phyloP scores from a whole-genome alignment of 2,797 vertebrate species.

The Sebastes iracundus region DNA sequence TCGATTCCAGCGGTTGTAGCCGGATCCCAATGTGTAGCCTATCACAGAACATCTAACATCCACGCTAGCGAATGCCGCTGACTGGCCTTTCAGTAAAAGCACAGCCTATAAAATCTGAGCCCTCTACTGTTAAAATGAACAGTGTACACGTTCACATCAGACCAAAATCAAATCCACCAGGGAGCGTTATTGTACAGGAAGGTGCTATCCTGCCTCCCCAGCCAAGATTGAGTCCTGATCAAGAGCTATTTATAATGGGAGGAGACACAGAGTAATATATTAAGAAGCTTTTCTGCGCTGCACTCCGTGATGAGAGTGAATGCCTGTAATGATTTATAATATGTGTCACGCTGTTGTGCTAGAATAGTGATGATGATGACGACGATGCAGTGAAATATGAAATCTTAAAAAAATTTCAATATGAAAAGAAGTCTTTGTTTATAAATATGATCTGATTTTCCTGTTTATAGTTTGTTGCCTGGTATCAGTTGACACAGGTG shows the following conservation, averaged over 20 bases:
- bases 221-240: slow-evolving; percentile 67
- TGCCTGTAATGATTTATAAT: slow-evolving; percentile 79
- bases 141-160: slow-evolving; percentile 19
- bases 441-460: slow-evolving; percentile 68
- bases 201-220: slow-evolving; percentile 71
- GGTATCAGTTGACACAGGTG: slow-evolving; percentile 63
- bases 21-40: not conserved
- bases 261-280: slow-evolving; percentile 88
- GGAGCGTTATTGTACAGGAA: slow-evolving; percentile 62
- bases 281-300: slow-evolving; percentile 78
- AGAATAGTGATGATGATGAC: slow-evolving; percentile 71
- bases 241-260: slow-evolving; percentile 86
- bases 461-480: slow-evolving; percentile 66
- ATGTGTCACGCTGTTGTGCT: slow-evolving; percentile 78
- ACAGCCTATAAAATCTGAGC: slow-evolving; percentile 57
- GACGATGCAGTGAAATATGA: slow-evolving; percentile 71
- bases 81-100: slow-evolving; percentile 56
- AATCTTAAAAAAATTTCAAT: slow-evolving; percentile 62
- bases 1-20: slow-evolving; percentile 3
- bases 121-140: slow-evolving; percentile 36
- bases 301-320: slow-evolving; percentile 72
- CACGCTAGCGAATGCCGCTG: not conserved
- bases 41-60: not conserved
- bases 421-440: slow-evolving; percentile 73
- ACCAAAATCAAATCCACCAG: slow-evolving; percentile 44